Conservation (phyloP, 1,140 invertebrate species). For the Reticulitermes speratus region DNA sequence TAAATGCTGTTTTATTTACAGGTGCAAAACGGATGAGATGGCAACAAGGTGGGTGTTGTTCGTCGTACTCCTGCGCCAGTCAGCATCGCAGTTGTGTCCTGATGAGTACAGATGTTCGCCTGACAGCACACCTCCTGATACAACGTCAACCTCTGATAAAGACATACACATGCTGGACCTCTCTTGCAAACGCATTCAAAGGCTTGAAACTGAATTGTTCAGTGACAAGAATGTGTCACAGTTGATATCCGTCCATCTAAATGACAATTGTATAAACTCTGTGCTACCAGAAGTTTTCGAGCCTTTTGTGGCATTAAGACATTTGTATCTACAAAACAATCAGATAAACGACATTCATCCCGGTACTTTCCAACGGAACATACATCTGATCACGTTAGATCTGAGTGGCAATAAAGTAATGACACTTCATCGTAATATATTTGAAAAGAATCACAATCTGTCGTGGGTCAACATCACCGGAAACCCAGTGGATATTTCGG, state of each 20-base stretch:
- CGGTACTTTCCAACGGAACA: neutral
- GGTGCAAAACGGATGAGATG: neutral
- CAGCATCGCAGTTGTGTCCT: neutral
- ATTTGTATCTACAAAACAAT: neutral
- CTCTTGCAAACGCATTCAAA: neutral
- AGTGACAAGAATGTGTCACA: neutral
- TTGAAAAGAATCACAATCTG: neutral
- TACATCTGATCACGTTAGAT: neutral
- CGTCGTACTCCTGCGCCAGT: neutral
- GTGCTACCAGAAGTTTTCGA: neutral
- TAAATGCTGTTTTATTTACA: neutral
- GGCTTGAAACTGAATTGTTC: neutral
- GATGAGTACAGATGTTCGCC: neutral
- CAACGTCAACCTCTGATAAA: neutral
- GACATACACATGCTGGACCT: neutral
- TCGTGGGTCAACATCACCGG: neutral
- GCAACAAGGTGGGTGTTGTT: neutral
- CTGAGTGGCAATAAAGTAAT: neutral
- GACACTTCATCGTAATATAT: neutral
- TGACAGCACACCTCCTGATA: neutral
- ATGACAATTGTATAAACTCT: neutral
- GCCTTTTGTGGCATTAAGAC: neutral
- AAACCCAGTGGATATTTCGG: neutral
- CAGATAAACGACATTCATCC: neutral
- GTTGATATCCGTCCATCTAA: neutral